A percentile compares a stretch with the other conserved stretches of the same genome.
Evolutionary conservation across 2,113 vertebrate species (phyloP).

Genomic region (Entomyzon cyanotis): DNA sequence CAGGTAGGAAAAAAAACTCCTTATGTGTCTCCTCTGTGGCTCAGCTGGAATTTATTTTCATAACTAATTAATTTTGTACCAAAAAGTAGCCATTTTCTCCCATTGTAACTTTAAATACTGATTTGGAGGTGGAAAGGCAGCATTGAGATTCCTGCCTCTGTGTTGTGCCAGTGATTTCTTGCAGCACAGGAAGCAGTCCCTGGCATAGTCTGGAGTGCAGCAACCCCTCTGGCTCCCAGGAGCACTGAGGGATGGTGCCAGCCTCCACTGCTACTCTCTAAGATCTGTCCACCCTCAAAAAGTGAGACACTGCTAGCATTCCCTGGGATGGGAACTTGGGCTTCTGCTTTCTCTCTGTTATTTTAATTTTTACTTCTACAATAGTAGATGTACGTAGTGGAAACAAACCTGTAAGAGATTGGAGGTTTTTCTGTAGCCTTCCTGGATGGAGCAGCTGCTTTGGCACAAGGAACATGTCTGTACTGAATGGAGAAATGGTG

Average conservation of each 20-base stretch:
- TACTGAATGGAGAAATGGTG: neutral
- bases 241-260: neutral
- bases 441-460: neutral
- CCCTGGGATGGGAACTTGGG: neutral
- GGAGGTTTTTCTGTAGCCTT: neutral
- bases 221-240: neutral
- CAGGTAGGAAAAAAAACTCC: constrained; percentile 23
- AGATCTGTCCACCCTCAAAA: neutral
- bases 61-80: constrained; percentile 5
- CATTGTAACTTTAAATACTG: neutral
- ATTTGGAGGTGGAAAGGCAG: neutral
- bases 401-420: neutral
- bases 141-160: neutral
- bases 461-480: neutral
- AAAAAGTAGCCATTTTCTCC: constrained; percentile 20
- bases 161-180: neutral
- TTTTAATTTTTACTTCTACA: neutral
- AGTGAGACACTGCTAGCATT: neutral
- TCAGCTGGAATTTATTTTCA: constrained; percentile 36
- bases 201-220: fast-evolving
- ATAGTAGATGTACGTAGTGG: neutral
- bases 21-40: neutral
- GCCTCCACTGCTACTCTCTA: neutral
- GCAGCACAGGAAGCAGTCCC: neutral
- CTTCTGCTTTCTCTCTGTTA: neutral